phyloP scores from a whole-genome alignment of 2,113 vertebrate genomes.

The Ameiurus melas region DNA sequence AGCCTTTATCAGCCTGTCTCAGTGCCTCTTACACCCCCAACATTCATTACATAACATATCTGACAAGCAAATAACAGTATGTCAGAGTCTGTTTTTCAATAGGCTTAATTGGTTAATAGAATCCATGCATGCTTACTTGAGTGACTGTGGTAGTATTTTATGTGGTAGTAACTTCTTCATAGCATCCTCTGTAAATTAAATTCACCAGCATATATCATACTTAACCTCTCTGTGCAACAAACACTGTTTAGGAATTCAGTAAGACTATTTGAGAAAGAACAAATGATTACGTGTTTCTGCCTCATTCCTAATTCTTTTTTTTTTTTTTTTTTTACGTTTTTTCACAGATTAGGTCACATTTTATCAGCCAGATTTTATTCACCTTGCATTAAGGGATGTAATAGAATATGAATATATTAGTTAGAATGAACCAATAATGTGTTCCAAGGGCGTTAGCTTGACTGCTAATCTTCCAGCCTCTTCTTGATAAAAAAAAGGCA shows the following conservation, averaged over 20 bases:
- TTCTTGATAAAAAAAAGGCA: no score
- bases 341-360: neutral
- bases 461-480: no score
- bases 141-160: slow-evolving; percentile 1
- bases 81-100: slow-evolving; percentile 41
- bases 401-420: neutral
- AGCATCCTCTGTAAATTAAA: slow-evolving; percentile 21
- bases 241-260: neutral
- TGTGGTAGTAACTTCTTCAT: neutral
- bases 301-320: neutral
- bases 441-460: no score
- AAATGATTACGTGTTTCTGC: neutral
- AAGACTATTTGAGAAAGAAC: neutral
- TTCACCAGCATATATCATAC: neutral
- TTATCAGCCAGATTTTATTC: neutral
- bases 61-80: slow-evolving; percentile 40
- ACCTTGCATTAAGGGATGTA: neutral
- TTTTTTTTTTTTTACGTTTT: neutral
- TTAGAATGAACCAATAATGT: neutral
- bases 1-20: slow-evolving; percentile 55
- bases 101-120: slow-evolving; percentile 37
- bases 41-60: slow-evolving; percentile 60
- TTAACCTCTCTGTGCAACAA: neutral
- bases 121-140: slow-evolving; percentile 30
- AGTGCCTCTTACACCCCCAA: slow-evolving; percentile 64